Evolutionary conservation across 2,797 vertebrate species (phyloP).

Genomic region (Thripadectes ignobilis): DNA sequence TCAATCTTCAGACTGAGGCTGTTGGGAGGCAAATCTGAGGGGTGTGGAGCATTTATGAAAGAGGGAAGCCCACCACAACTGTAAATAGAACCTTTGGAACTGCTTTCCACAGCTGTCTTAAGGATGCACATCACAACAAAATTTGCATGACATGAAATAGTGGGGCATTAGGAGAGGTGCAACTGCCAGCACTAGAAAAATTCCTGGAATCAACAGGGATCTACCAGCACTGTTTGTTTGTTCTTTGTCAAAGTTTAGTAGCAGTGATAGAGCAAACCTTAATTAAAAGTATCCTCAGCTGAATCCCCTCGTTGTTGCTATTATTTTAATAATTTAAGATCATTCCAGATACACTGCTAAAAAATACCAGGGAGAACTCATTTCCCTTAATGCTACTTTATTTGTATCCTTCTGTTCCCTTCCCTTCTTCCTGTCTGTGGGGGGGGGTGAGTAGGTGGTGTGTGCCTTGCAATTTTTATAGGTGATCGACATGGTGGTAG

Average conservation of each 20-base stretch:
- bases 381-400: not conserved
- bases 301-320: not conserved
- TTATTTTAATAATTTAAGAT: not conserved
- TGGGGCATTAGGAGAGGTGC: not conserved
- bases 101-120: not conserved
- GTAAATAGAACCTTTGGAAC: not conserved
- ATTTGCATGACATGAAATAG: not conserved
- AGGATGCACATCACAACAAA: not conserved
- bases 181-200: not conserved
- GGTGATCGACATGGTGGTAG: not conserved
- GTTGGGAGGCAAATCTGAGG: not conserved
- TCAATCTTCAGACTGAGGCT: not conserved
- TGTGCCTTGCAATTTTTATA: not conserved
- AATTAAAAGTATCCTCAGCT: not conserved
- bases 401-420: not conserved
- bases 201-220: rapidly evolving
- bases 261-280: not conserved
- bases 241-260: not conserved
- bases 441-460: too few species aligned
- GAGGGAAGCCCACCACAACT: not conserved
- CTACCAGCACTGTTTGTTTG: rapidly evolving
- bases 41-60: not conserved
- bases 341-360: not conserved
- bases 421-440: not conserved
- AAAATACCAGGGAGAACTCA: not conserved